Base-by-base conservation (phyloP, 1,140 invertebrate genomes). In the Aradophagus sp. region DNA sequence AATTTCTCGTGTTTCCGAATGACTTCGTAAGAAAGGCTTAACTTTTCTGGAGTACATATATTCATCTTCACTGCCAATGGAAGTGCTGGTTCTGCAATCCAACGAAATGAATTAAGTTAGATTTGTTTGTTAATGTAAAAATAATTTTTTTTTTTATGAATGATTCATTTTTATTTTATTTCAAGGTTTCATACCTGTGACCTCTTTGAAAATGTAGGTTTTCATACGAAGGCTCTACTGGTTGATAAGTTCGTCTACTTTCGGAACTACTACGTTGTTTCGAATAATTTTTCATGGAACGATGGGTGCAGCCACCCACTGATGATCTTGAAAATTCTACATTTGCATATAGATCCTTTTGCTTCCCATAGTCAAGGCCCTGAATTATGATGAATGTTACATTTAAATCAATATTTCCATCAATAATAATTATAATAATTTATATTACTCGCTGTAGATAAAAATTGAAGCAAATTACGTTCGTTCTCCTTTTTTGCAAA, bases 121-220 rank as follows among this genome's bases (percentile, higher is more conserved):
- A 36, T 12, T 36, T 8, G 5, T 3, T 4, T 13, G 11, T 3
- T 13, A 34, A n/a, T 5, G 2, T 3, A 13, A 12, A 34, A 13
- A 14, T 34, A 11, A 23, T 8, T 5, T 23, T 23, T 23, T 23
- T 5, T 23, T 23, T 5, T 23, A 5, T 23, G 8, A 23, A 4
- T 8, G 4, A 5, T 8, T 23, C 4, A 8, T 23, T 23, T 23
- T 23, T 8, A 23, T 23, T 5, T 5, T 23, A 5, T 23, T 23
- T 23, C 8, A 23, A 8, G 8, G 20, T 23, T 23, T 23, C 8
- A 5, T 23, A 53, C 63, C 53, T 50, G 15, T 41, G 29, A 12
- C 36, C 36, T 36, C 36, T 41, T 32, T 66, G 63, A 15, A 55
- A 81, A 6, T 77, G 61, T 0, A 81, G 35, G 32, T 80, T 81